Evolutionary conservation across 2,113 vertebrate genomes (phyloP), one percentile per base, ranked within the genome.

Genomic region (Notothenia coriiceps): DNA sequence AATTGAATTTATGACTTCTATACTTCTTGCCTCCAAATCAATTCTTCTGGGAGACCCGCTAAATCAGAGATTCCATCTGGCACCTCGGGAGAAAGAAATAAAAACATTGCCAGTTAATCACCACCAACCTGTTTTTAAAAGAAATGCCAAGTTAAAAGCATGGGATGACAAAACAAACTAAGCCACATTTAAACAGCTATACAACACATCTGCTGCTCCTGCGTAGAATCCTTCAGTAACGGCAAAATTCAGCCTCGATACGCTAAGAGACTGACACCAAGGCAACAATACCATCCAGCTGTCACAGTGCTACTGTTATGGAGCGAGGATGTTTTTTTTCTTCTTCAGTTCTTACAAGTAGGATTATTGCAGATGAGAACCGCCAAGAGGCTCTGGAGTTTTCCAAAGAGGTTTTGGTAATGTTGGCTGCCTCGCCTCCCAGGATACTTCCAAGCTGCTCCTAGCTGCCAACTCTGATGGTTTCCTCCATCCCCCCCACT

Each of bases 351-450:
- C 72, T 76, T 77, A 89, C 66, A 69, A 86, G 79, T 66, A 68
- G 86, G 78, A 80, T 85, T 77, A 81, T 82, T 81, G 83, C 80
- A 81, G 69, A 88, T 84, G 82, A 91, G 84, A 73, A 79, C 59
- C 46, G 70, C 82, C 79, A 74, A 84, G 75, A 86, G 77, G 52
- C 82, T 64, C 55, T 51, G 69, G 74, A 85, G 88, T 83, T 88
- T 86, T 89, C 86, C 77, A 77, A 47, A 70, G 85, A 82, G 85
- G 71, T 77, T 82, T 74, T 69, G 77, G 85, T 86, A 75, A 82
- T 69, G 83, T 61, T 89, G 88, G 75, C 84, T 77, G 60, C 69
- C 43, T 79, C 63, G 46, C 66, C 74, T 88, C 89, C 85, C 84
- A 71, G 60, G 82, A 86, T 46, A 73, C 86, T 84, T 89, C 67